Conservation (phyloP, 2,797 vertebrate species). For the Adelosebastes latens region DNA sequence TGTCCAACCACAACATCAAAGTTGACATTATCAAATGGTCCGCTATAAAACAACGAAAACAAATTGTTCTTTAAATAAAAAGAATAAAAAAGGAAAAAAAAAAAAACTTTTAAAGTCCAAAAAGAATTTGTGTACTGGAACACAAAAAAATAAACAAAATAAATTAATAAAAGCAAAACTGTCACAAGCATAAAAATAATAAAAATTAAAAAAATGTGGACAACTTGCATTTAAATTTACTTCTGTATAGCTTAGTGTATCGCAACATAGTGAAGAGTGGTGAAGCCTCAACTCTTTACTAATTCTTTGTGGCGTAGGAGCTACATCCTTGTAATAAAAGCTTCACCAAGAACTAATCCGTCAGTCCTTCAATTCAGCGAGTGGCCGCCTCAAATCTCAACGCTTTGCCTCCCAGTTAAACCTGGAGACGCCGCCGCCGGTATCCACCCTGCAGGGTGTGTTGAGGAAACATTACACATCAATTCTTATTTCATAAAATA, state of each 20-base stretch:
- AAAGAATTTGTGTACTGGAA: slow-evolving; percentile 79
- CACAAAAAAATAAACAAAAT: slow-evolving; percentile 74
- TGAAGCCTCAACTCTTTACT: slow-evolving; percentile 24
- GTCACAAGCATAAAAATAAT: slow-evolving; percentile 36
- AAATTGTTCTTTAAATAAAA: slow-evolving; percentile 86
- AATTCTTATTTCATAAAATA: slow-evolving; percentile 36
- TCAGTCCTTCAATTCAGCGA: slow-evolving; percentile 17
- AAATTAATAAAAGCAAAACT: slow-evolving; percentile 49
- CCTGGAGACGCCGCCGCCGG: slow-evolving; percentile 4
- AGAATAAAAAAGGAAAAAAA: slow-evolving; percentile 69
- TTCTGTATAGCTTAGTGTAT: slow-evolving; percentile 46
- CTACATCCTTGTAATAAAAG: slow-evolving; percentile 1
- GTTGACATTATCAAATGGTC: slow-evolving; percentile 73
- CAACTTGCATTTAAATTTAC: slow-evolving; percentile 44
- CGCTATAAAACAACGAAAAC: slow-evolving; percentile 84
- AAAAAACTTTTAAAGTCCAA: slow-evolving; percentile 88
- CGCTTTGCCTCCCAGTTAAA: slow-evolving; percentile 36
- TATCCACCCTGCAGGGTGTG: not conserved
- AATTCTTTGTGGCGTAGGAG: slow-evolving; percentile 36
- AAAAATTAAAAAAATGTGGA: slow-evolving; percentile 38
- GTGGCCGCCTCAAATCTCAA: slow-evolving; percentile 32
- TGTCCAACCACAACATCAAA: slow-evolving; percentile 66
- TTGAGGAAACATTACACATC: not conserved
- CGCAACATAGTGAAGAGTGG: slow-evolving; percentile 25
- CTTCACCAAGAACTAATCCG: slow-evolving; percentile 12